phyloP scores from a whole-genome alignment of 2,888 invertebrate species.

The Stenodema calcarata region DNA sequence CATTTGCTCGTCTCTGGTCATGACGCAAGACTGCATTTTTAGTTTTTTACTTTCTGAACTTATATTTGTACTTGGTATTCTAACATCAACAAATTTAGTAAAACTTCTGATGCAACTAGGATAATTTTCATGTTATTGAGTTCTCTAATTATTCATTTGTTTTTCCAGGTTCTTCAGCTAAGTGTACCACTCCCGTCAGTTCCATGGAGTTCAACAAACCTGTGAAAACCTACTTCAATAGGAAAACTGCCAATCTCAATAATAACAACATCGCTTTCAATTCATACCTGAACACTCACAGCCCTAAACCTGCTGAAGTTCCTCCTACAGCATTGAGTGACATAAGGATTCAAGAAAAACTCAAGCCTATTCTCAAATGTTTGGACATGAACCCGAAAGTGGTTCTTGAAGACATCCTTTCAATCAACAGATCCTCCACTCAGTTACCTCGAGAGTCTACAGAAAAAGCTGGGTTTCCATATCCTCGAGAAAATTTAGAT shows the following conservation, averaged over 20 bases:
- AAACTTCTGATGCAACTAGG: not conserved
- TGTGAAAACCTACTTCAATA: constrained; percentile 27
- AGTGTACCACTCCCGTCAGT: constrained; percentile 41
- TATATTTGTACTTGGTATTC: no score
- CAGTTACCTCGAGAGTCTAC: constrained; percentile 3
- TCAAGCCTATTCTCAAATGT: constrained; percentile 61
- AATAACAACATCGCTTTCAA: not conserved
- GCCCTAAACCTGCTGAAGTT: constrained; percentile 59
- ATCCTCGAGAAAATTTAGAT: constrained; percentile 16
- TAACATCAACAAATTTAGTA: no score
- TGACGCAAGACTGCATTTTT: no score
- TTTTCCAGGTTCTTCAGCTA: constrained; percentile 39
- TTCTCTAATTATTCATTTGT: not conserved
- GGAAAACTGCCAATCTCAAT: constrained; percentile 29
- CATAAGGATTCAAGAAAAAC: constrained; percentile 52
- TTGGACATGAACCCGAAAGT: constrained; percentile 63
- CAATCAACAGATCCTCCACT: constrained; percentile 6
- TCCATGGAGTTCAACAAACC: constrained; percentile 23
- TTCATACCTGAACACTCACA: constrained; percentile 55
- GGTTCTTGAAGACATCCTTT: constrained; percentile 4
- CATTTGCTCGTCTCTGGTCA: no score
- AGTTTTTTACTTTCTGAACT: no score
- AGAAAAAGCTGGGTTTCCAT: not conserved
- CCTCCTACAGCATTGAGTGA: constrained; percentile 59
- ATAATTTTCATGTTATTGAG: not conserved